Evolutionary conservation across 1,140 invertebrate species (phyloP).

Genomic region (Bathynomus jamesi): DNA sequence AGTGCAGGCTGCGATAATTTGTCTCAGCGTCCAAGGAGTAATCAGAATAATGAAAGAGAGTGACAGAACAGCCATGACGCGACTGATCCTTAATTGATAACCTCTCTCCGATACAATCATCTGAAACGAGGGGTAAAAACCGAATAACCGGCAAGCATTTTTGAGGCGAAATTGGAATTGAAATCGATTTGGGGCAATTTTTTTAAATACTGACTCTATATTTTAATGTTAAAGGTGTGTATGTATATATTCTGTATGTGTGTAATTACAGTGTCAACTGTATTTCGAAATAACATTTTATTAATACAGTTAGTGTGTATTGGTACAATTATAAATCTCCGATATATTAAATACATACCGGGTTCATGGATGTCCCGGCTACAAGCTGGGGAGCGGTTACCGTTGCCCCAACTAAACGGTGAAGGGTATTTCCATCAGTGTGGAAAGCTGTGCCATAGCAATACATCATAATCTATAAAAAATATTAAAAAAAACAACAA

Average conservation of each 20-base stretch:
- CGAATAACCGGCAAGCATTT: too few species aligned
- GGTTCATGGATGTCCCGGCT: background rate
- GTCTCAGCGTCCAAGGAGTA: constrained; percentile 15
- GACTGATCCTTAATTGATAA: background rate
- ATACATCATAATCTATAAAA: constrained; percentile 15
- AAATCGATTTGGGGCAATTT: too few species aligned
- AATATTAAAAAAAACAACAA: background rate
- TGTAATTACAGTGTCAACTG: too few species aligned
- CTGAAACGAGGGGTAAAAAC: background rate
- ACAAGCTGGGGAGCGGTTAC: constrained; percentile 8
- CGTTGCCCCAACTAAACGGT: constrained; percentile 8
- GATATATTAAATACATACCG: background rate
- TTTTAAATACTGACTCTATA: too few species aligned
- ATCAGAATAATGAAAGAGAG: constrained; percentile 19
- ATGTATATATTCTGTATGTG: too few species aligned
- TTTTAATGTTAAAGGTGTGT: too few species aligned
- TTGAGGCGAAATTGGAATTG: too few species aligned
- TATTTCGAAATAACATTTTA: too few species aligned
- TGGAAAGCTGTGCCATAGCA: constrained; percentile 13
- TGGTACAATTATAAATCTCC: too few species aligned
- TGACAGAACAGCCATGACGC: constrained; percentile 8
- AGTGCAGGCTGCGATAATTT: constrained; percentile 17
- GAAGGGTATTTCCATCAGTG: constrained; percentile 5
- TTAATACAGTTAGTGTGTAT: too few species aligned
- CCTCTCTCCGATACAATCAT: background rate